phyloP scores from a whole-genome alignment of 1,140 invertebrate genomes.

The Argopecten irradians region DNA sequence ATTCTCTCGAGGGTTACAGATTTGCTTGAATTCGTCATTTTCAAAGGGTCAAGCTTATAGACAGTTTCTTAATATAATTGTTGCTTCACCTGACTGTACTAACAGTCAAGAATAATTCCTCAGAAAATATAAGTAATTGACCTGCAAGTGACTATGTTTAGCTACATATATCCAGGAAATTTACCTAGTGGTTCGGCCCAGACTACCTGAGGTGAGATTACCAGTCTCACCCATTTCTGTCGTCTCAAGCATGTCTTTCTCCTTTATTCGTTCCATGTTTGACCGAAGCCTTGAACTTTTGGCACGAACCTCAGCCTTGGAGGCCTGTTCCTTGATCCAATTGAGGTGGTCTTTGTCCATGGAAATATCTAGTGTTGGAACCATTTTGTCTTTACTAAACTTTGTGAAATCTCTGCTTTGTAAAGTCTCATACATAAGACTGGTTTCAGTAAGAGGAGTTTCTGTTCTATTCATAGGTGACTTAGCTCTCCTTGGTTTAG shows the following conservation, averaged over 20 bases:
- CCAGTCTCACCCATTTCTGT: conserved; percentile 56
- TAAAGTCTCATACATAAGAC: conserved; percentile 72
- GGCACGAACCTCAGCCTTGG: conserved; percentile 59
- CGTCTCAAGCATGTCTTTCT: conserved; percentile 50
- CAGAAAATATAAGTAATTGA: too few relatives aligned
- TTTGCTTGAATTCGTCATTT: too few relatives aligned
- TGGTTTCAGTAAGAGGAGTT: conserved; percentile 60
- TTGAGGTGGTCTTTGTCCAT: conserved; percentile 74
- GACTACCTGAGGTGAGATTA: conserved; percentile 55
- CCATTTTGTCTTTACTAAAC: conserved; percentile 40
- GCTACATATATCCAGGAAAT: too few relatives aligned
- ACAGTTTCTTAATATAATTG: too few relatives aligned
- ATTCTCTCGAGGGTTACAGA: too few relatives aligned
- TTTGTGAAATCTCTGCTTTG: conserved; percentile 69
- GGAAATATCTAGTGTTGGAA: conserved; percentile 73
- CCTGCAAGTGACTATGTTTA: too few relatives aligned
- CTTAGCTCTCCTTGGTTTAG: conserved; percentile 34
- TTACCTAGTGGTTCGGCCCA: conserved; percentile 55
- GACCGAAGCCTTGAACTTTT: conserved; percentile 56
- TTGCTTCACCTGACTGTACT: too few relatives aligned
- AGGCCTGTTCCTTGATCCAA: conserved; percentile 73
- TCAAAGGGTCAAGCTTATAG: too few relatives aligned
- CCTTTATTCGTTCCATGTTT: conserved; percentile 50
- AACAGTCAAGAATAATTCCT: too few relatives aligned
- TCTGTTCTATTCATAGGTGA: conserved; percentile 42